Base-by-base conservation (phyloP, 2,888 invertebrate species). In the Halictus ligatus region DNA sequence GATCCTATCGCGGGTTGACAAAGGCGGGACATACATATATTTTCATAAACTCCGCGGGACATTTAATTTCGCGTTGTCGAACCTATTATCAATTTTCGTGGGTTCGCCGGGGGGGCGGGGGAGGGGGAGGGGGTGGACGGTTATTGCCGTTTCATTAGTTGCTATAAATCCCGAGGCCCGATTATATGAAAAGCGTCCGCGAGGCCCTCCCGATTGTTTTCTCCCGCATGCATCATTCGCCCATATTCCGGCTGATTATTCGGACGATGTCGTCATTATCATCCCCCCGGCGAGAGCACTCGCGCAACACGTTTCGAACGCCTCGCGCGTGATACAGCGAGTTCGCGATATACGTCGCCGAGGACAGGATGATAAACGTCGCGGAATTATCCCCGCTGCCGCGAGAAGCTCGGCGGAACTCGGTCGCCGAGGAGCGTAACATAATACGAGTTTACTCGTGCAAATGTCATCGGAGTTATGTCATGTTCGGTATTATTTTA, bases 21-120 rank as follows among this genome's bases (percentile, higher is more conserved):
- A 54, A 40, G 54, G 35, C 12, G 35, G 35, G 21, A 35, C n/a
- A 18, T 75, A 35, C n/a, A 18, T 75, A 73, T 48, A 67, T 46
- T 76, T 76, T 75, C 72, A 67, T 67, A 54, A 72, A 58, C n/a
- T 18, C 58, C 12, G 58, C 29, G 78, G 43, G 67, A 75, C 60
- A 71, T 84, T 74, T 50, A 84, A 84, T 84, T 78, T 25, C 43
- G 50, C 29, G 13, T 21, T 29, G 60, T 29, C 74, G 43, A 50
- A 54, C 50, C 48, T 69, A 84, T 84, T 78, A 84, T 83, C 54
- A 54, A 58, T 54, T 77, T 74, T 81, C 75, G 48, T 3, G 13
- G n/a, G 15, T 10, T 35, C 35, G n/a, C n/a, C n/a, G n/a, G n/a
- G n/a, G n/a, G n/a, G n/a, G n/a, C n/a, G n/a, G n/a, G 29, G 29